Conservation (phyloP, 2,113 vertebrate genomes). For the Seriola aureovittata region DNA sequence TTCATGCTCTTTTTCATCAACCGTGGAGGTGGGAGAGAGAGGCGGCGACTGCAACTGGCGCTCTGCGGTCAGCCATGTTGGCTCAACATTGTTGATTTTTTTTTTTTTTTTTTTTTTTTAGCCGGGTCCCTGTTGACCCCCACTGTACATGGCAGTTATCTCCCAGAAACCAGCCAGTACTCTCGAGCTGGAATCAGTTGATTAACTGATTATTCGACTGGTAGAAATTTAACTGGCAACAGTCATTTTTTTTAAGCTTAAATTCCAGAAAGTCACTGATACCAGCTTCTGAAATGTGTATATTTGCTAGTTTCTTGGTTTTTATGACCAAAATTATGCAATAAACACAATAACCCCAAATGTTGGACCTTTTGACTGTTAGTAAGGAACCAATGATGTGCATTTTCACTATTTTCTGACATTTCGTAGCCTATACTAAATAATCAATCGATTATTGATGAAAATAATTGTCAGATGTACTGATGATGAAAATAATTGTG, state of each 20-base stretch:
- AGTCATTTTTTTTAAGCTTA: no score
- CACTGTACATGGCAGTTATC: neutral
- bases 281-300: neutral
- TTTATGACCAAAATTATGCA: neutral
- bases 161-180: neutral
- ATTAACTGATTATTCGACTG: neutral
- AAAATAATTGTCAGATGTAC: neutral
- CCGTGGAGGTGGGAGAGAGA: conserved; percentile 33
- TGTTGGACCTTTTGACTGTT: neutral
- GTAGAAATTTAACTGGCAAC: neutral
- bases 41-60: conserved; percentile 49
- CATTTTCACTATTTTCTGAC: no score
- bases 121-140: neutral
- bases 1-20: conserved; percentile 55
- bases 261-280: neutral
- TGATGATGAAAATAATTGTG: neutral
- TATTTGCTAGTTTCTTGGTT: neutral
- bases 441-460: no score
- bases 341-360: neutral
- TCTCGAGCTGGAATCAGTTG: neutral
- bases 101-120: neutral
- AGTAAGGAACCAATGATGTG: neutral
- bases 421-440: no score
- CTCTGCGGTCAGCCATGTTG: conserved; percentile 66
- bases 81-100: conserved; percentile 30